Evolutionary conservation across 2,888 invertebrate genomes (phyloP).

Genomic region (Scaptomyza flava): DNA sequence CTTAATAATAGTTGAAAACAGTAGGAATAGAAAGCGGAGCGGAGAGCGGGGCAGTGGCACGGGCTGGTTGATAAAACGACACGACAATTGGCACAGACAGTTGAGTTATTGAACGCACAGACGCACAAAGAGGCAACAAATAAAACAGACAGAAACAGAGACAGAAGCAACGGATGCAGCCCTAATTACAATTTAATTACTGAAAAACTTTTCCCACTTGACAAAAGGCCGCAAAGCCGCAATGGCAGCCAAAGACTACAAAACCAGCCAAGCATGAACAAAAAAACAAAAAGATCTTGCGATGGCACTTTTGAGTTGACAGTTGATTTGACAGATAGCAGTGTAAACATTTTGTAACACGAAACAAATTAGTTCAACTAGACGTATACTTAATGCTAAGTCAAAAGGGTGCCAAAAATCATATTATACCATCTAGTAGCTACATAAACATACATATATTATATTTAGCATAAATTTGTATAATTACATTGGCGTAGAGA

Average conservation of each 20-base stretch:
- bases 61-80: constrained; percentile 66
- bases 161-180: constrained; percentile 79
- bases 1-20: constrained; percentile 36
- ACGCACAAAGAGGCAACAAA: constrained; percentile 33
- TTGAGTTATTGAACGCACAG: constrained; percentile 65
- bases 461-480: constrained; percentile 44
- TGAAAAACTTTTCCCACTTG: constrained; percentile 80
- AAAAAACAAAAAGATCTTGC: constrained; percentile 35
- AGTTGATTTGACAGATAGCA: constrained; percentile 82
- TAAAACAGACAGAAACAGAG: background rate
- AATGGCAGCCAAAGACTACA: constrained; percentile 67
- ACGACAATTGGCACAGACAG: constrained; percentile 77
- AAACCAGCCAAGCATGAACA: constrained; percentile 70
- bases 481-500: constrained; percentile 27
- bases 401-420: constrained; percentile 58
- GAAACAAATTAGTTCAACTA: constrained; percentile 82
- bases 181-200: constrained; percentile 85
- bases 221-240: constrained; percentile 70
- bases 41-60: constrained; percentile 28
- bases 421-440: constrained; percentile 22
- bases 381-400: constrained; percentile 72
- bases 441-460: background rate
- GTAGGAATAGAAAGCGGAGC: background rate
- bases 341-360: constrained; percentile 73
- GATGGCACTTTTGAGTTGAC: constrained; percentile 75